Conservation (phyloP, 2,113 vertebrate species). For the Galemys pyrenaicus region DNA sequence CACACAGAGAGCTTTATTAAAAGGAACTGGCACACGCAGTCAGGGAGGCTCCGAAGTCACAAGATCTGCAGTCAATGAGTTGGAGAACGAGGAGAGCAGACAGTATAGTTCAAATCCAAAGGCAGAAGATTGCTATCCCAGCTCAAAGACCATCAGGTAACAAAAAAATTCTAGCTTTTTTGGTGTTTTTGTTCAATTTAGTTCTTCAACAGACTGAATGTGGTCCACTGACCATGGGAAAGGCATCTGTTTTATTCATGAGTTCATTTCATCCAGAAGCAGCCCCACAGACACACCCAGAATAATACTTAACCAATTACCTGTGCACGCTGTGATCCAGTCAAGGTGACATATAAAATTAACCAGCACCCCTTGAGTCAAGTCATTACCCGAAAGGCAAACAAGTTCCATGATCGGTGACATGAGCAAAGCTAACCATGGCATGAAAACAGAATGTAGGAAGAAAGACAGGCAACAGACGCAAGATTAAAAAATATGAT, state of each 20-base stretch:
- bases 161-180: background rate
- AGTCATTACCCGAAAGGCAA: background rate
- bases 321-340: background rate
- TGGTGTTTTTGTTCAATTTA: background rate
- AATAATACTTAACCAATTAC: background rate
- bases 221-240: background rate
- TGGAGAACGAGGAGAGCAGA: background rate
- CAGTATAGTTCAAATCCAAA: background rate
- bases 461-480: conserved; percentile 39
- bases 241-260: background rate
- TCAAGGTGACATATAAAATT: conserved; percentile 21
- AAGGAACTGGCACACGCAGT: background rate
- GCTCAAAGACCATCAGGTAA: background rate
- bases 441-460: background rate
- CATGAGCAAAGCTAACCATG: background rate
- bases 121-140: background rate
- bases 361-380: background rate
- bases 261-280: conserved; percentile 9
- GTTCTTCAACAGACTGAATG: background rate
- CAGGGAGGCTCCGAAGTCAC: background rate
- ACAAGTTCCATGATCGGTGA: background rate
- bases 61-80: background rate
- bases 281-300: conserved; percentile 17
- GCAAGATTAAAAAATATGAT: background rate
- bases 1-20: background rate